These are phyloP conservation scores for Adelphocoris suturalis DNA, from an alignment of 2,888 invertebrate species.

Conservation along the genomic window DNA sequence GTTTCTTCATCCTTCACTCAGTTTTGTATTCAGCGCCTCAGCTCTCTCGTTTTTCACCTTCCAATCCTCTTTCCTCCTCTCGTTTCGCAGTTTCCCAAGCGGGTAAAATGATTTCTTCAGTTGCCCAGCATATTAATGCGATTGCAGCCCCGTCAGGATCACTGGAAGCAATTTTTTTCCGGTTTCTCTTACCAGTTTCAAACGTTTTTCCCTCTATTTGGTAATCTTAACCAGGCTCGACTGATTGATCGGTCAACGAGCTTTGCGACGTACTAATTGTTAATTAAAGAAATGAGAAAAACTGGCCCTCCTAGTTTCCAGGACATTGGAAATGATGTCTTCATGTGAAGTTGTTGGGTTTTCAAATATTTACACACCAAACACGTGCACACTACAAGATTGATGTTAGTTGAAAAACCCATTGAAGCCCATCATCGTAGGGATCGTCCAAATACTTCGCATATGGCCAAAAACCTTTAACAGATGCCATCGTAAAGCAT, in stretches of 20 bases:
- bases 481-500: too few species aligned
- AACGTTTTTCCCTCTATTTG: not conserved
- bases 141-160: conserved; percentile 43
- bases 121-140: conserved; percentile 60
- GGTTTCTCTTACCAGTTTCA: not conserved
- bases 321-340: not conserved
- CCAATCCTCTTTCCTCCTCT: conserved; percentile 54
- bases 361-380: not conserved
- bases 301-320: conserved; percentile 13
- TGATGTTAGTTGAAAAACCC: too few species aligned
- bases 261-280: conserved; percentile 36
- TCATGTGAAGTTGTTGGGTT: not conserved
- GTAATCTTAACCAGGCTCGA: not conserved
- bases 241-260: conserved; percentile 51
- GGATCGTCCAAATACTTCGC: too few species aligned
- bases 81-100: conserved; percentile 44
- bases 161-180: conserved; percentile 22
- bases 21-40: conserved; percentile 54
- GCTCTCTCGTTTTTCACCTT: conserved; percentile 57
- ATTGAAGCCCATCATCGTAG: too few species aligned
- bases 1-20: conserved; percentile 31
- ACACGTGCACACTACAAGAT: not conserved
- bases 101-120: conserved; percentile 56
- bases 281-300: conserved; percentile 29
- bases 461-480: too few species aligned